Evolutionary conservation across 2,797 vertebrate genomes (phyloP).

Genomic region (Labroides dimidiatus): DNA sequence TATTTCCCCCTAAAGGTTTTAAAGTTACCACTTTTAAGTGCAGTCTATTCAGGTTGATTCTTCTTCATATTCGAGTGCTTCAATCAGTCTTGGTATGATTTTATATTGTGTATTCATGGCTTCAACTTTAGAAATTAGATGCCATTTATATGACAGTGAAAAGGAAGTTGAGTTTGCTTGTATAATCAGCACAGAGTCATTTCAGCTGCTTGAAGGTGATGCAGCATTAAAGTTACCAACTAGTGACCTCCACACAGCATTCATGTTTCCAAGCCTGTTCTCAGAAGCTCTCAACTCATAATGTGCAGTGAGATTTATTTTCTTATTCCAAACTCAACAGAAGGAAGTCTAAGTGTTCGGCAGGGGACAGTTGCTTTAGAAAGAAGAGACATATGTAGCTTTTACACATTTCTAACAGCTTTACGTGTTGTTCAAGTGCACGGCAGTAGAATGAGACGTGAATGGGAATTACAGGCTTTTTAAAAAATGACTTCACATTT

Average conservation of each 20-base stretch:
- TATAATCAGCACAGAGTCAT: not conserved
- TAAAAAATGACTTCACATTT: no score
- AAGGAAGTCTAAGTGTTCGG: conserved; percentile 22
- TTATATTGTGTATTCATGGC: not conserved
- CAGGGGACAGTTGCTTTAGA: not conserved
- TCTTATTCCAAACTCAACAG: conserved; percentile 4
- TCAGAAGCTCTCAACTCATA: conserved; percentile 31
- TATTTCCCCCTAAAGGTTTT: not conserved
- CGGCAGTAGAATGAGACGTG: not conserved
- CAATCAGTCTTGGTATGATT: not conserved
- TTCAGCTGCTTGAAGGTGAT: conserved; percentile 36
- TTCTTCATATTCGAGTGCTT: conserved; percentile 6
- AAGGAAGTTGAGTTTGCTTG: not conserved
- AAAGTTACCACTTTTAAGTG: not conserved
- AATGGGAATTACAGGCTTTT: no score
- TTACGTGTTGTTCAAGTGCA: conserved; percentile 4
- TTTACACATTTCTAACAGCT: conserved; percentile 1
- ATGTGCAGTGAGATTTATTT: conserved; percentile 32
- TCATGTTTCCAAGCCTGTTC: conserved; percentile 27
- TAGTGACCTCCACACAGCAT: conserved; percentile 33
- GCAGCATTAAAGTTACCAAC: conserved; percentile 32
- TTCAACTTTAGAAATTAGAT: conserved; percentile 27
- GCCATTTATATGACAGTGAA: not conserved
- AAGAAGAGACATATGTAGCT: not conserved
- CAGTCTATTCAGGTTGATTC: not conserved